phyloP scores from a whole-genome alignment of 2,888 invertebrate species.

The Stenchaetothrips biformis region DNA sequence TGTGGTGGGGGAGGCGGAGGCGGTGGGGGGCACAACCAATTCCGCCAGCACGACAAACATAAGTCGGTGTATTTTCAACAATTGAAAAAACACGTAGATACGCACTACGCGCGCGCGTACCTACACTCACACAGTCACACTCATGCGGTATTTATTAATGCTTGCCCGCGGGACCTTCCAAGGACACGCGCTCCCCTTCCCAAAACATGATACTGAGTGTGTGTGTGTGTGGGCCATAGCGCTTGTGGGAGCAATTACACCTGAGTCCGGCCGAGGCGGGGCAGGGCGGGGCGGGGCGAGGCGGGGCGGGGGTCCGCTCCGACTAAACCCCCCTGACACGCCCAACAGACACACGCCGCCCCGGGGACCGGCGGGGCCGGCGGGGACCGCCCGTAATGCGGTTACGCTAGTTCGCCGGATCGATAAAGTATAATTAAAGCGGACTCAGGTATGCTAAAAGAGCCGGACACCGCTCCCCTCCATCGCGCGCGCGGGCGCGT shows the following conservation, averaged over 20 bases:
- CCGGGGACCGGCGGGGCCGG: background rate
- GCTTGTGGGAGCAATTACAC: background rate
- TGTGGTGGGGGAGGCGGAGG: no score
- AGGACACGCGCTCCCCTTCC: no score
- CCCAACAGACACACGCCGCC: background rate
- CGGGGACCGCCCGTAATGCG: background rate
- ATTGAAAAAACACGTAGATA: no score
- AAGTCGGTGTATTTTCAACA: no score
- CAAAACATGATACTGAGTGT: no score
- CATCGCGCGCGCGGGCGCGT: background rate
- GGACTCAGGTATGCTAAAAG: slow-evolving; percentile 9
- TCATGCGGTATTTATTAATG: no score
- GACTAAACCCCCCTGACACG: background rate
- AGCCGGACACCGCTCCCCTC: background rate
- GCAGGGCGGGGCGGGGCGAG: background rate
- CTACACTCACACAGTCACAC: no score
- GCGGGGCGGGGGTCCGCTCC: background rate
- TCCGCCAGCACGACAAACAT: no score
- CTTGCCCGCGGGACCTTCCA: no score
- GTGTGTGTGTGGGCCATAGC: background rate
- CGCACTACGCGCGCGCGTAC: no score
- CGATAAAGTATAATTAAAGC: slow-evolving; percentile 19
- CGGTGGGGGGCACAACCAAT: no score
- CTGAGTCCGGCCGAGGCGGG: background rate
- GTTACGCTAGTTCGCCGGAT: background rate